phyloP scores from a whole-genome alignment of 1,140 invertebrate species.

The Megathymus violae region DNA sequence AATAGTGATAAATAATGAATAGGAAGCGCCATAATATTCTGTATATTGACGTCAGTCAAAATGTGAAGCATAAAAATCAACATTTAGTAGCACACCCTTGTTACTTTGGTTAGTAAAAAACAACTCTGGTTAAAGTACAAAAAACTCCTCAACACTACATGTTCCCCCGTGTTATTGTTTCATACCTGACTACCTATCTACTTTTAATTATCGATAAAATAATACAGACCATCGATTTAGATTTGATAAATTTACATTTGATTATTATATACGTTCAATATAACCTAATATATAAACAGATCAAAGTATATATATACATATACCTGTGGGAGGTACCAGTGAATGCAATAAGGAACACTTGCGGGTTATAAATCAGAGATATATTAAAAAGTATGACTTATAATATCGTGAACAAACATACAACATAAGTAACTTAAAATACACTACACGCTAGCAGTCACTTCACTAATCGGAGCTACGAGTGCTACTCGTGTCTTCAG shows the following conservation, averaged over 20 bases:
- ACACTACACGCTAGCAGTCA: conserved; percentile 49
- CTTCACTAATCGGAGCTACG: conserved; percentile 75
- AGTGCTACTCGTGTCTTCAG: conserved; percentile 76
- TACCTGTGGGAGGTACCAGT: conserved; percentile 18
- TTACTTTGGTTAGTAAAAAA: conserved; percentile 53
- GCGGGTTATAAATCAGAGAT: conserved; percentile 25
- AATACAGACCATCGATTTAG: not conserved
- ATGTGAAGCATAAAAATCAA: conserved; percentile 10
- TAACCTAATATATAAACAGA: not conserved
- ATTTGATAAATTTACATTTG: not conserved
- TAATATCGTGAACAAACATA: conserved; percentile 49
- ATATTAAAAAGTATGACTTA: conserved; percentile 47
- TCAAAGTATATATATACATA: too few species aligned
- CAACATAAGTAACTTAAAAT: conserved; percentile 64
- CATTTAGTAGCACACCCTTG: conserved; percentile 59
- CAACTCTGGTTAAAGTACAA: conserved; percentile 10
- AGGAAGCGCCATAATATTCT: too few species aligned
- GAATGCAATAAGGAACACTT: conserved; percentile 37
- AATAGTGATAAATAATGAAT: not conserved
- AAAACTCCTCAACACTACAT: not conserved
- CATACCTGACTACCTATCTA: not conserved
- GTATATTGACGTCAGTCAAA: not conserved
- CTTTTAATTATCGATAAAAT: not conserved
- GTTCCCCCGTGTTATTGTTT: not conserved
- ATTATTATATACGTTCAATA: not conserved